These are phyloP conservation scores for Unio pictorum DNA, from an alignment of 2,888 invertebrate species.

Conservation along the genomic window DNA sequence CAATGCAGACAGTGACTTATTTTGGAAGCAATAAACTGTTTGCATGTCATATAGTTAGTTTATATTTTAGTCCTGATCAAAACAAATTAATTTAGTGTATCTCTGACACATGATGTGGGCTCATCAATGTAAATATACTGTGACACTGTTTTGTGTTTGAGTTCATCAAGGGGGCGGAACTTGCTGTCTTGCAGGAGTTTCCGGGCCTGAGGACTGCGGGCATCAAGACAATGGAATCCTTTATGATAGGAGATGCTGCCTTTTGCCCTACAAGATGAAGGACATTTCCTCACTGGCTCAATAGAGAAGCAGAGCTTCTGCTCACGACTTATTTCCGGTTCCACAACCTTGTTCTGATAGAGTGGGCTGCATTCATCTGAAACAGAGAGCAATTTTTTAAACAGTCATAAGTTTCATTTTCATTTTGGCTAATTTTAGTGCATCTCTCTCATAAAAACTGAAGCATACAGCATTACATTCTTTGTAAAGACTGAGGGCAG, in stretches of 20 bases:
- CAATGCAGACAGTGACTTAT: too few species aligned
- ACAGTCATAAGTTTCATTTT: too few species aligned
- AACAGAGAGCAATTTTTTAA: not conserved
- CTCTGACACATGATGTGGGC: too few species aligned
- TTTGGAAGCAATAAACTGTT: too few species aligned
- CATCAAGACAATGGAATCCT: constrained; percentile 22
- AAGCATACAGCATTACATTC: too few species aligned
- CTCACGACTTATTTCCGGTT: constrained; percentile 2
- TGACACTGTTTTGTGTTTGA: constrained; percentile 9
- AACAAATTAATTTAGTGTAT: too few species aligned
- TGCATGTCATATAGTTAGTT: too few species aligned
- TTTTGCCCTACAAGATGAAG: constrained; percentile 16
- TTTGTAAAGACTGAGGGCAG: too few species aligned
- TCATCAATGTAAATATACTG: too few species aligned
- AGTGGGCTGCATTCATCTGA: constrained; percentile 18
- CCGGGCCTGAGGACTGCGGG: constrained; percentile 5
- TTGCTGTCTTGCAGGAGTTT: constrained; percentile 10
- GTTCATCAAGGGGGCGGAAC: constrained; percentile 14
- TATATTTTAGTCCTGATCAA: too few species aligned
- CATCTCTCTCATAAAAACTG: too few species aligned
- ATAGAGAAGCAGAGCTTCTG: constrained; percentile 35
- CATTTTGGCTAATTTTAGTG: too few species aligned
- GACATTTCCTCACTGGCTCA: constrained; percentile 31
- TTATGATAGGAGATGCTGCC: constrained; percentile 13
- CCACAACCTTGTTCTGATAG: constrained; percentile 11